phyloP scores from a whole-genome alignment of 1,140 invertebrate genomes.

The Zaprionus nigranus region DNA sequence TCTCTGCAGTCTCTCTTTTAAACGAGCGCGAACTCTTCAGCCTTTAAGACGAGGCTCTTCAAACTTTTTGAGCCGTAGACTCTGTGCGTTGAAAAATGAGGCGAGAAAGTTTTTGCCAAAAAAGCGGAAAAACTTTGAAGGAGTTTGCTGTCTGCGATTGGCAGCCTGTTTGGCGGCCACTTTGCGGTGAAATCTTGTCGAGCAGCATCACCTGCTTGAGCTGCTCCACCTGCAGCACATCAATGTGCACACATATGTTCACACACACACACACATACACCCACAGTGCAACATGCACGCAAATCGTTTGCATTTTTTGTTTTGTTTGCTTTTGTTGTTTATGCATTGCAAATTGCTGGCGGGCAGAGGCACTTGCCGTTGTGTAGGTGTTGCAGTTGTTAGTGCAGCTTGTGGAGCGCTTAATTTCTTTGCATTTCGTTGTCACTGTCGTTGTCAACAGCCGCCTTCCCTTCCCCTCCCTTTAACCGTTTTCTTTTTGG shows the following conservation, averaged over 20 bases:
- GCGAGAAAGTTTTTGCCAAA: slow-evolving; percentile 57
- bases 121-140: slow-evolving; percentile 12
- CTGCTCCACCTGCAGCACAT: slow-evolving; percentile 1
- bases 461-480: background rate
- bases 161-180: background rate
- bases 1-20: background rate
- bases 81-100: slow-evolving; percentile 72
- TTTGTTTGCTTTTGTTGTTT: slow-evolving; percentile 43
- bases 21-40: background rate
- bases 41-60: slow-evolving; percentile 12
- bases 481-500: slow-evolving; percentile 1
- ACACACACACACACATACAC: background rate
- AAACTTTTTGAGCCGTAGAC: slow-evolving; percentile 35
- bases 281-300: background rate
- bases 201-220: background rate
- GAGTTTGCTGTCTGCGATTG: slow-evolving; percentile 6
- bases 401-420: slow-evolving; percentile 73
- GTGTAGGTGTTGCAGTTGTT: slow-evolving; percentile 35
- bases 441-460: slow-evolving; percentile 69
- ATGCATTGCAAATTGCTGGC: slow-evolving; percentile 43
- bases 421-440: slow-evolving; percentile 81
- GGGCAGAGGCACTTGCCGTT: slow-evolving; percentile 22
- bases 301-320: slow-evolving; percentile 34
- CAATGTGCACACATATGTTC: slow-evolving; percentile 1
- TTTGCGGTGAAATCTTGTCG: slow-evolving; percentile 1